Base-by-base conservation (phyloP, 2,888 invertebrate genomes). In the Anorthoa munda region DNA sequence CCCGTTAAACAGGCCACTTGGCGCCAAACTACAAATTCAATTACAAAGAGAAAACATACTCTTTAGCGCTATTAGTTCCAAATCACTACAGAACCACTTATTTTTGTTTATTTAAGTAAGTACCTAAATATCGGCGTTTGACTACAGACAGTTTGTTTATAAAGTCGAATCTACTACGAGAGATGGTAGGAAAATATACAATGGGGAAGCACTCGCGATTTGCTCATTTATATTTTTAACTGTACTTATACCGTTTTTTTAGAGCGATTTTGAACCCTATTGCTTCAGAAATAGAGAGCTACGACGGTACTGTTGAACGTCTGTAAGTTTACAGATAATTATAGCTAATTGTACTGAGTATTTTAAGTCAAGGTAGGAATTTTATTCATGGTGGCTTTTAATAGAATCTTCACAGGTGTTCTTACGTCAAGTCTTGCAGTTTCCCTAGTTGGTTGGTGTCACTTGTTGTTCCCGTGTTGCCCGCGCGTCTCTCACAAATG, bases 161-260 rank as follows among this genome's bases (percentile, higher is more conserved):
- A 60, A 60, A 81, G 61, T 77, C 70, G 79, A 87, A 85, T 84
- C 72, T 77, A 85, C 86, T 85, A 73, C 64, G 48, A 66, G 64
- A 68, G 65, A 77, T 69, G 68, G 59, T 81, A 50, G 55, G 72
- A 83, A 82, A 85, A 86, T 85, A 84, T 83, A 86, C 84, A 81
- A 77, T 81, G 59, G 26, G 48, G 63, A 75, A 84, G 68, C 63
- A 46, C 66, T 82, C 17, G 55, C 68, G 61, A 72, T 81, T 81
- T 66, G 64, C 81, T 73, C 81, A 39, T 63, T 58, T 60, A 13
- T 70, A 78, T 75, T 80, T 78, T 72, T 78, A 83, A 69, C 50
- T 72, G 15, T 13, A 18, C 12, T 5, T 55, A 17, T 0, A 4
- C 11, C 21, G 15, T 53, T 48, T 45, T 48, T 21, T 39, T 45